Evolutionary conservation across 1,140 invertebrate species (phyloP), one percentile per base, ranked within the genome.

Genomic region (Macrosteles quadrilineatus): DNA sequence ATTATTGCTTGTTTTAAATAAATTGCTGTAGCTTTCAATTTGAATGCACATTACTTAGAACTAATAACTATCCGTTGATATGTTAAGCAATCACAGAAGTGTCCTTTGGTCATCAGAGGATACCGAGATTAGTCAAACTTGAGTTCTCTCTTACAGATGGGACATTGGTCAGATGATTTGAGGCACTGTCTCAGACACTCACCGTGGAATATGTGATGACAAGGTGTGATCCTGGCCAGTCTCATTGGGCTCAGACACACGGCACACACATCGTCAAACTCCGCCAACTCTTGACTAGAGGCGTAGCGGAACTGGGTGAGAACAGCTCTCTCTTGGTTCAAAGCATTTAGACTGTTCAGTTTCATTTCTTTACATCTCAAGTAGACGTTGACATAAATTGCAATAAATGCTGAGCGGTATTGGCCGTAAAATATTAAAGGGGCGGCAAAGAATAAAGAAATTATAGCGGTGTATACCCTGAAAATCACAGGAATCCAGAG

Each of bases 121-220:
- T 9, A 31, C 19, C 3, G 21, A 23, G 11, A 57, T 72, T 53
- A 71, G 40, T 72, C 53, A 59, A 72, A 75, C 57, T 67, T 83
- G 23, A 87, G 80, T 71, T 83, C 82, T 70, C 85, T 77, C 73
- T 87, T 90, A 77, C 90, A 92, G 72, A 91, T 87, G 0, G 90
- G 90, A 74, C 90, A 92, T 65, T 85, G 83, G 68, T 89, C 82
- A 25, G 85, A 87, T n/a, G 83, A 82, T 72, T 88, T 88, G 1
- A 92, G 79, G 76, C 90, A 91, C 68, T 85, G 83, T 71, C 90
- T 79, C 21, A 92, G 80, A 76, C 90, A 92, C 75, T 88, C 88
- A 0, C 88, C 88, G 75, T 92, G 90, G 78, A 92, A 92, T 74
- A 90, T 84, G 76, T 92, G 90, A 53, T 88, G 87, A 75, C 90